These are phyloP conservation scores for Ramphastos sulfuratus DNA, from an alignment of 2,113 vertebrate genomes.

Conservation along the genomic window DNA sequence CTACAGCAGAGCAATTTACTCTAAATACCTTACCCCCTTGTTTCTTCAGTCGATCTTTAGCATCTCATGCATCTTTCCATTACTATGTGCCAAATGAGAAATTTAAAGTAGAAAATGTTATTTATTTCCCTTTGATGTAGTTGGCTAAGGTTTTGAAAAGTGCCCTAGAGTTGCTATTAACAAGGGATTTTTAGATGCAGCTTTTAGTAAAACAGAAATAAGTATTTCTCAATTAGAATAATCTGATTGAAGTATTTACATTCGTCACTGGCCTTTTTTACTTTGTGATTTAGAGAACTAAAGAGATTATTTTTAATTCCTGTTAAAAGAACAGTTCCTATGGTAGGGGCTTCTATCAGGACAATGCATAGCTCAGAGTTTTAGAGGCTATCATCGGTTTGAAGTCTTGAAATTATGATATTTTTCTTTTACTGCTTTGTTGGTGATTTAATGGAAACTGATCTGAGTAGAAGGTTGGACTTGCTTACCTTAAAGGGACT, in stretches of 20 bases:
- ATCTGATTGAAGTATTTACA: conserved; percentile 23
- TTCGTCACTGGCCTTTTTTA: conserved; percentile 9
- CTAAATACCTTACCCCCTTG: not conserved
- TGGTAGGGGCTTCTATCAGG: not conserved
- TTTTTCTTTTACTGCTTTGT: not conserved
- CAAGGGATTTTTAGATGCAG: not conserved
- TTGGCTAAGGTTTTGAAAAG: not conserved
- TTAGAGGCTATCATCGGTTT: not conserved
- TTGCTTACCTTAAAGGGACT: not conserved
- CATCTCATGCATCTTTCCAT: not conserved
- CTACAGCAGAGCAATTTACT: not conserved
- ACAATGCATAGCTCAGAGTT: not conserved
- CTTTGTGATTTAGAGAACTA: not conserved
- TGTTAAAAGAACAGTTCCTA: not conserved
- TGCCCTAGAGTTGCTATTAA: not conserved
- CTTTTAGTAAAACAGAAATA: not conserved
- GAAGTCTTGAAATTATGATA: not conserved
- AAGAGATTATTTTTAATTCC: conserved; percentile 34
- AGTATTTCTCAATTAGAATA: conserved; percentile 34
- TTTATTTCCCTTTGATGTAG: conserved; percentile 2
- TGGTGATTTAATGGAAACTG: not conserved
- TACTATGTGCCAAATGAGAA: not conserved
- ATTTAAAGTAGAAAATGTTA: conserved; percentile 8
- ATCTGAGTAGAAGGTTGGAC: not conserved
- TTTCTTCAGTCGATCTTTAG: not conserved